phyloP scores from a whole-genome alignment of 2,113 vertebrate species.

The Ramphastos sulfuratus region DNA sequence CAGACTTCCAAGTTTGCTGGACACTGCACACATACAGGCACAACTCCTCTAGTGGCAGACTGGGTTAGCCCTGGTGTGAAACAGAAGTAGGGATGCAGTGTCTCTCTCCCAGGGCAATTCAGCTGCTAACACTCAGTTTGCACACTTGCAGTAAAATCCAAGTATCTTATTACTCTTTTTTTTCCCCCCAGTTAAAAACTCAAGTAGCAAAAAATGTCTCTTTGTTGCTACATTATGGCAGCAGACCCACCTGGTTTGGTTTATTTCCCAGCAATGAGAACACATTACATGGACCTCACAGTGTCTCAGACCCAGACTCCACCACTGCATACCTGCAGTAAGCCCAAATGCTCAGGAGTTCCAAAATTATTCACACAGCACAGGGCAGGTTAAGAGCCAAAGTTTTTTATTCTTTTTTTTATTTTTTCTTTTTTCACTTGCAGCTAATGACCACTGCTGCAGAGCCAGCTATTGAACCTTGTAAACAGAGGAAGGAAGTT shows the following conservation, averaged over 20 bases:
- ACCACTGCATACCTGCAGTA: neutral
- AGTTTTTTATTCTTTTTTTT: neutral
- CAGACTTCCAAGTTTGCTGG: fast-evolving
- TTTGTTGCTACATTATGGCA: neutral
- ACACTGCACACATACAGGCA: too few species aligned
- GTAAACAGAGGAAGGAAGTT: fast-evolving
- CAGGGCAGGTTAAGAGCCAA: neutral
- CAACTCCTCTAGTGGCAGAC: neutral
- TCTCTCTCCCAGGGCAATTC: neutral
- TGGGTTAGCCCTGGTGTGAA: neutral
- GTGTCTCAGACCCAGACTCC: neutral
- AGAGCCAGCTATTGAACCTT: neutral
- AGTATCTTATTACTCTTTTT: neutral
- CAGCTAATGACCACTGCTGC: neutral
- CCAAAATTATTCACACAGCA: neutral
- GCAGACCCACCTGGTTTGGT: neutral
- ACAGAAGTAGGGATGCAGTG: neutral
- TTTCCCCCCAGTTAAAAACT: neutral
- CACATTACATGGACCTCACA: neutral
- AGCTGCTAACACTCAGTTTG: neutral
- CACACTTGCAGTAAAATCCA: neutral
- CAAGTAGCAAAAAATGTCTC: neutral
- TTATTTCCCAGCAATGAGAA: neutral
- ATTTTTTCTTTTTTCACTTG: neutral
- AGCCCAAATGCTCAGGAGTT: neutral